These are phyloP conservation scores for Pyrrhia umbra DNA, from an alignment of 2,888 invertebrate species.

Conservation along the genomic window DNA sequence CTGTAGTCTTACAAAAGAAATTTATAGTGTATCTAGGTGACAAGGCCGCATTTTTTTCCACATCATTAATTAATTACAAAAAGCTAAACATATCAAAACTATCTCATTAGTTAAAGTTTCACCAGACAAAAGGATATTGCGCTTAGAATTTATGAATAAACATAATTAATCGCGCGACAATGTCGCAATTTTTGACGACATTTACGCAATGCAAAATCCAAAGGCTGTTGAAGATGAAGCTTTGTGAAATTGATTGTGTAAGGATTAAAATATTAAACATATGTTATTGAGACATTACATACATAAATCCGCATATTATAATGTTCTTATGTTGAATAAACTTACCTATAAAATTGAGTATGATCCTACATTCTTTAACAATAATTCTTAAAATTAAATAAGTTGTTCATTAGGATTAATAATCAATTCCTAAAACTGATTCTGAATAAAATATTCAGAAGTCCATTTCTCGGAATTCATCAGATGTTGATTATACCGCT, in stretches of 20 bases:
- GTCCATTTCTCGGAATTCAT: constrained; percentile 20
- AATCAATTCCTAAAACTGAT: constrained; percentile 4
- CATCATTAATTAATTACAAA: neutral
- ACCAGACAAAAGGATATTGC: constrained; percentile 44
- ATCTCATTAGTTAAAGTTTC: constrained; percentile 14
- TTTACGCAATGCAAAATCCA: constrained; percentile 40
- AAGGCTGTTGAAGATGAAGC: constrained; percentile 9
- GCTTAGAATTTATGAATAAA: constrained; percentile 35
- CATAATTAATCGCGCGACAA: constrained; percentile 39
- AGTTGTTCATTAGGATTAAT: constrained; percentile 9
- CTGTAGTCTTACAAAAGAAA: neutral
- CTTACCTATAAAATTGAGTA: constrained; percentile 4
- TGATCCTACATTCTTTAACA: constrained; percentile 11
- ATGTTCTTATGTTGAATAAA: constrained; percentile 3
- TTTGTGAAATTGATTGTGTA: constrained; percentile 48
- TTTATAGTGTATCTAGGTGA: neutral
- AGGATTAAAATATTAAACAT: constrained; percentile 33
- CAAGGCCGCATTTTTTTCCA: neutral
- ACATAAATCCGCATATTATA: constrained; percentile 13
- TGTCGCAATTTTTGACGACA: constrained; percentile 40
- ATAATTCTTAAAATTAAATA: constrained; percentile 15
- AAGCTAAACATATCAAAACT: constrained; percentile 2
- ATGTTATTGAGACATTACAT: constrained; percentile 25
- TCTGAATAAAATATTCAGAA: constrained; percentile 2
- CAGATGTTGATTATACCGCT: neutral